phyloP scores from a whole-genome alignment of 2,113 vertebrate species.

The Hylia prasina region DNA sequence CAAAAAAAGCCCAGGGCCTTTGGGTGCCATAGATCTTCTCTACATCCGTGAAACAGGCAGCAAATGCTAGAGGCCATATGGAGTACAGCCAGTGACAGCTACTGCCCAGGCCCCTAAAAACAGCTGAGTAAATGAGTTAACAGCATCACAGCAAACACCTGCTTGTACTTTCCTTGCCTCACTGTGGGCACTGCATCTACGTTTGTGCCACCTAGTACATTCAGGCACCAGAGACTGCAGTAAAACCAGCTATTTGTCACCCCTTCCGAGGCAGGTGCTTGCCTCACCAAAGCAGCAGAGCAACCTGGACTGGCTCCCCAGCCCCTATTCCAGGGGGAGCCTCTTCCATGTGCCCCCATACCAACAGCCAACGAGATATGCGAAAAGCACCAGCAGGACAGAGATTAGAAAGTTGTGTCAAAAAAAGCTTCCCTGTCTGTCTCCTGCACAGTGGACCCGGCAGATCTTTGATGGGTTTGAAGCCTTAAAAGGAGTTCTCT shows the following conservation, averaged over 20 bases:
- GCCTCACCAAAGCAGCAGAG: not conserved
- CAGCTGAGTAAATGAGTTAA: not conserved
- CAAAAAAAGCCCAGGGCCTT: not conserved
- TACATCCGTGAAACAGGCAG: not conserved
- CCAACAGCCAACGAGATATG: not conserved
- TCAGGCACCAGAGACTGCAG: not conserved
- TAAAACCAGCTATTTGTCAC: not conserved
- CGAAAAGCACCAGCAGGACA: not conserved
- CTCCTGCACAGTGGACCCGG: not conserved
- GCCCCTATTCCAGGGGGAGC: not conserved
- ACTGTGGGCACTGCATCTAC: too few species aligned
- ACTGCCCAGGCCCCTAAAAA: not conserved
- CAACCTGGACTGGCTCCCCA: not conserved
- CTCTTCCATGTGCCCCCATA: not conserved
- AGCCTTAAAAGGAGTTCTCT: not conserved
- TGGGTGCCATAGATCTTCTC: not conserved
- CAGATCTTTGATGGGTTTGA: conserved; percentile 6
- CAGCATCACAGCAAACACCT: not conserved
- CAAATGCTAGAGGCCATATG: not conserved
- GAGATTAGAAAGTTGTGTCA: not conserved
- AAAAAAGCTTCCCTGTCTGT: conserved; percentile 2
- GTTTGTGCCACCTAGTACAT: not conserved
- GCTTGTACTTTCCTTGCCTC: not conserved
- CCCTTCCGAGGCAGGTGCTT: fast-evolving
- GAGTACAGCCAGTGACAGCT: not conserved